phyloP scores from a whole-genome alignment of 2,113 vertebrate species.

The Grantiella picta region DNA sequence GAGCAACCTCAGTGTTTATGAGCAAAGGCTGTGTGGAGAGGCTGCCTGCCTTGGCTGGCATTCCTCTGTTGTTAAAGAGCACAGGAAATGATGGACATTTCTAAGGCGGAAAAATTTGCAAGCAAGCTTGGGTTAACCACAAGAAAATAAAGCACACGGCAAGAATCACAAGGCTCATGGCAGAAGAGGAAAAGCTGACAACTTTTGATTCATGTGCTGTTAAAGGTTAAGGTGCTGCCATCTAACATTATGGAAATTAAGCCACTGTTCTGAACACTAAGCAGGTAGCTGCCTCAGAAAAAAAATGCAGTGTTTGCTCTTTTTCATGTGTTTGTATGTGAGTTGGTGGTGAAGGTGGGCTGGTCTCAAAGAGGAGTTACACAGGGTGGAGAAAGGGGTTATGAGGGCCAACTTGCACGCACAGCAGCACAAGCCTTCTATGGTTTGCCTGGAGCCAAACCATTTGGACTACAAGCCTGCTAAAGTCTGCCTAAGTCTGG shows the following conservation, averaged over 20 bases:
- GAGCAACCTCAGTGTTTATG: fast-evolving
- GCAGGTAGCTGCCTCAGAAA: neutral
- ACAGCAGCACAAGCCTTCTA: fast-evolving
- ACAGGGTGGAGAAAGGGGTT: neutral
- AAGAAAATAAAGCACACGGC: neutral
- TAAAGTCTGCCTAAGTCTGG: neutral
- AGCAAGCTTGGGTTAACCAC: constrained; percentile 10
- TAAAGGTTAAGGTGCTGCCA: neutral
- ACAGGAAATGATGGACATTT: constrained; percentile 37
- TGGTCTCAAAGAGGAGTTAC: neutral
- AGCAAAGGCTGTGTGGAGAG: neutral
- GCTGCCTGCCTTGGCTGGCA: neutral
- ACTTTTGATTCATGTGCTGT: neutral
- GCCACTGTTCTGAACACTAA: neutral
- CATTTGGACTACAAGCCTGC: neutral
- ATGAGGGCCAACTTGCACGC: fast-evolving
- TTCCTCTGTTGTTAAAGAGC: neutral
- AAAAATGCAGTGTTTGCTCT: neutral
- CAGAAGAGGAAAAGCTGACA: constrained; percentile 3
- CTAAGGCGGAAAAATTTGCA: constrained; percentile 46
- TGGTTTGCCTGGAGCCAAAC: neutral
- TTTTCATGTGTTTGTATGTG: neutral
- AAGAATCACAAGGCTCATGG: constrained; percentile 4
- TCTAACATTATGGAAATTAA: neutral
- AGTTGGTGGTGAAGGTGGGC: neutral